Evolutionary conservation across 2,888 invertebrate genomes (phyloP).

Genomic region (Erannis defoliaria): DNA sequence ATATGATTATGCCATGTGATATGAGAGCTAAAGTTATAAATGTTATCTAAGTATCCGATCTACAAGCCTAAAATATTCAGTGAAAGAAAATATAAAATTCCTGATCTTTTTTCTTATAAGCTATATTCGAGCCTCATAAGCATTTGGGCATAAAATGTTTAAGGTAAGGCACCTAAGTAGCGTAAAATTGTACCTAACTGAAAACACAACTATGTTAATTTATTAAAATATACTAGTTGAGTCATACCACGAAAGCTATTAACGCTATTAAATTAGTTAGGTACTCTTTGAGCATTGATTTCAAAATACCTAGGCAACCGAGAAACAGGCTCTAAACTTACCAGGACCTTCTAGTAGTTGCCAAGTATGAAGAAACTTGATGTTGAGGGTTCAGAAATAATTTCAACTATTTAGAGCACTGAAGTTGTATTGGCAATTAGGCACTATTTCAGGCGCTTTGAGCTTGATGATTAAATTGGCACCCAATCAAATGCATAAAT

Average conservation of each 20-base stretch:
- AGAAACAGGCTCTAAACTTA: neutral
- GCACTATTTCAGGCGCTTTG: neutral
- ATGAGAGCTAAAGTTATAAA: no score
- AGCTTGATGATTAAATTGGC: neutral
- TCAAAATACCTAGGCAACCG: constrained; percentile 1
- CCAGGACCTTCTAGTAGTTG: neutral
- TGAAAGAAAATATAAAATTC: no score
- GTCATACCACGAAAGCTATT: neutral
- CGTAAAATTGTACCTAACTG: no score
- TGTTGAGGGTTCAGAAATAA: neutral
- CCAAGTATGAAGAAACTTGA: neutral
- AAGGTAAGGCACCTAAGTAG: no score
- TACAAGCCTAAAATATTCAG: no score
- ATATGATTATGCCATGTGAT: no score
- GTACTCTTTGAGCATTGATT: neutral
- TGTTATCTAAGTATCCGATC: no score
- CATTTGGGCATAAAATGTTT: no score
- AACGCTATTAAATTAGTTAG: neutral
- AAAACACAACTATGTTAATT: neutral
- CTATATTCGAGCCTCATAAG: no score
- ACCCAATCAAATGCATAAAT: no score
- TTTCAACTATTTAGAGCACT: neutral
- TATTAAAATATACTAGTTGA: neutral
- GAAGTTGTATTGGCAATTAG: neutral
- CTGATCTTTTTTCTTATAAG: no score